These are phyloP conservation scores for Seriola aureovittata DNA, from an alignment of 2,113 vertebrate species.

Conservation along the genomic window DNA sequence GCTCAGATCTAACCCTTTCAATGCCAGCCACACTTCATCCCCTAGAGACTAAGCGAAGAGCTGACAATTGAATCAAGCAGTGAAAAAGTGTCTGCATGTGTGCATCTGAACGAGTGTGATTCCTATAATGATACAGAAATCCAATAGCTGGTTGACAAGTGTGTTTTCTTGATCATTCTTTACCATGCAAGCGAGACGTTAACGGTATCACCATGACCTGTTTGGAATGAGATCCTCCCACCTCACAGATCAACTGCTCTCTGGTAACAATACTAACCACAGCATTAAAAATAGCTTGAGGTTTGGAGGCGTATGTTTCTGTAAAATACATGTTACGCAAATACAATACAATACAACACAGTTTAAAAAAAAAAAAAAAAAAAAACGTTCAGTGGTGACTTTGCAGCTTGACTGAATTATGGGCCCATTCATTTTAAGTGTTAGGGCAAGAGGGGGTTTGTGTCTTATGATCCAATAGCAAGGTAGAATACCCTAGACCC, in stretches of 20 bases:
- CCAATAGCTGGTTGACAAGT: slow-evolving; percentile 22
- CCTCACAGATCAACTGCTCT: slow-evolving; percentile 8
- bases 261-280: neutral
- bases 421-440: slow-evolving; percentile 54
- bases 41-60: slow-evolving; percentile 18
- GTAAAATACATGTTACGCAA: neutral
- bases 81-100: slow-evolving; percentile 8
- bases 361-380: neutral
- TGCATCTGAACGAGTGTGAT: slow-evolving; percentile 17
- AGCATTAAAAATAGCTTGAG: neutral
- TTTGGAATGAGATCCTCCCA: neutral
- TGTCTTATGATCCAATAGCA: slow-evolving; percentile 56
- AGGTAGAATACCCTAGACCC: slow-evolving; percentile 70
- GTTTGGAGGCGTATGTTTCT: neutral
- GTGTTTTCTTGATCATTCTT: slow-evolving; percentile 3
- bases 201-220: neutral
- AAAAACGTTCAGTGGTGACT: slow-evolving; percentile 13
- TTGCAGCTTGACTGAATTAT: slow-evolving; percentile 65
- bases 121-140: slow-evolving; percentile 42
- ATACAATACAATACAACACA: neutral
- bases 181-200: slow-evolving; percentile 22
- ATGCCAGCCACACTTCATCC: slow-evolving; percentile 25
- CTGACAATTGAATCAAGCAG: slow-evolving; percentile 44
- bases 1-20: slow-evolving; percentile 52
- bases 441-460: slow-evolving; percentile 53